Percentiles rank a stretch among this genome's conserved stretches.
phyloP scores from a whole-genome alignment of 2,797 vertebrate genomes.

The Sebastes itinus region DNA sequence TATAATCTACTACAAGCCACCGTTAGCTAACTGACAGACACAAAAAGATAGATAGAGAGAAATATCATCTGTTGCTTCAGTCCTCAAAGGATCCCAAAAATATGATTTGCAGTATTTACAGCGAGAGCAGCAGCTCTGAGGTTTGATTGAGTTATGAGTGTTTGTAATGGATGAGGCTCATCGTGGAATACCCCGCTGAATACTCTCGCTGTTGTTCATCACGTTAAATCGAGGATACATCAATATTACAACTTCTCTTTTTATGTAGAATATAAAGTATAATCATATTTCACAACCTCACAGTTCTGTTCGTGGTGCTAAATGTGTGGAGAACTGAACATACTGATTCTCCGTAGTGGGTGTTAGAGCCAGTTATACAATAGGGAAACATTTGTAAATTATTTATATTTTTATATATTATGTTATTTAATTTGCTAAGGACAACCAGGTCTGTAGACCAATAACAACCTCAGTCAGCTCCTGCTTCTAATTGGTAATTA shows the following conservation, averaged over 20 bases:
- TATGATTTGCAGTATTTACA: constrained; percentile 21
- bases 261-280: not conserved
- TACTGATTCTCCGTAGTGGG: not conserved
- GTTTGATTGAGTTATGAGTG: constrained; percentile 23
- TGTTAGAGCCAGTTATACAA: not conserved
- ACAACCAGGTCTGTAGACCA: not conserved
- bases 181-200: not conserved
- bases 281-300: not conserved
- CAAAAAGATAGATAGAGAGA: not conserved
- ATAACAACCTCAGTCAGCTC: not conserved
- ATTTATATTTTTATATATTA: not conserved
- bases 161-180: constrained; percentile 16
- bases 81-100: constrained; percentile 18
- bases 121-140: not conserved
- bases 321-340: not conserved
- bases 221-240: not conserved
- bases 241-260: not conserved
- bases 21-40: not conserved
- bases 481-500: not conserved
- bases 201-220: not conserved
- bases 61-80: constrained; percentile 19
- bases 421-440: not conserved
- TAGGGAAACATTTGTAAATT: not conserved
- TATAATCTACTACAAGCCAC: not conserved
- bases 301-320: no score